These are phyloP conservation scores for Epiblema foenella DNA, from an alignment of 2,888 invertebrate species.

Conservation along the genomic window DNA sequence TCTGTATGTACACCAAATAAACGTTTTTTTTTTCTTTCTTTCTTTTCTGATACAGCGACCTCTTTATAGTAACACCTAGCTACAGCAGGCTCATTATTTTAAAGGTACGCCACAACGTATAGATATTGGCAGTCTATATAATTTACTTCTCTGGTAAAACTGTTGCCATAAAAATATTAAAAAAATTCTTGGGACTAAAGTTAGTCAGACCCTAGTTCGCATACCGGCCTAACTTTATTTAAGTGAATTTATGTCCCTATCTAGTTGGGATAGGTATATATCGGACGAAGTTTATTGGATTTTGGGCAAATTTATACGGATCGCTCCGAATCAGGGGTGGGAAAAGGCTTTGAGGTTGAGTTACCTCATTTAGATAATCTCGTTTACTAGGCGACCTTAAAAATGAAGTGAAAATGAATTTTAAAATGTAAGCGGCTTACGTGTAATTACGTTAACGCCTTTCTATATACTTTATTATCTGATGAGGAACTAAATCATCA, in stretches of 20 bases:
- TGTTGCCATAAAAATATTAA: too few species aligned
- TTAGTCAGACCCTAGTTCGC: too few species aligned
- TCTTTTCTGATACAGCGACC: too few species aligned
- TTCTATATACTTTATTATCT: neutral
- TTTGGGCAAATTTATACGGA: constrained; percentile 25
- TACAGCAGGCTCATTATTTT: too few species aligned
- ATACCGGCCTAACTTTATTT: too few species aligned
- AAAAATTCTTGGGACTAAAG: too few species aligned
- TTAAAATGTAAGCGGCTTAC: neutral
- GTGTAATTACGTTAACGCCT: neutral
- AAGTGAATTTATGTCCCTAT: constrained; percentile 9
- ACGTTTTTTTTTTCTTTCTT: too few species aligned
- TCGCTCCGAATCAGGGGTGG: constrained; percentile 5
- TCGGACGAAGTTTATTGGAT: constrained; percentile 20
- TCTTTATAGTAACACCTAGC: too few species aligned
- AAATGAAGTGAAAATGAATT: neutral
- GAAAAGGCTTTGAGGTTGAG: constrained; percentile 3
- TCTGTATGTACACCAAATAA: too few species aligned
- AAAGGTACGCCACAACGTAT: too few species aligned
- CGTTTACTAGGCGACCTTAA: neutral
- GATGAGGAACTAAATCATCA: neutral
- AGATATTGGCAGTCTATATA: too few species aligned
- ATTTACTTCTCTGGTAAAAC: too few species aligned
- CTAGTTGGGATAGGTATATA: constrained; percentile 18
- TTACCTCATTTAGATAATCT: constrained; percentile 7